Percentiles rank a stretch among this genome's conserved stretches.
These are phyloP conservation scores for Auanema freiburgensis DNA, from an alignment of 2,888 invertebrate species.

Conservation along the genomic window DNA sequence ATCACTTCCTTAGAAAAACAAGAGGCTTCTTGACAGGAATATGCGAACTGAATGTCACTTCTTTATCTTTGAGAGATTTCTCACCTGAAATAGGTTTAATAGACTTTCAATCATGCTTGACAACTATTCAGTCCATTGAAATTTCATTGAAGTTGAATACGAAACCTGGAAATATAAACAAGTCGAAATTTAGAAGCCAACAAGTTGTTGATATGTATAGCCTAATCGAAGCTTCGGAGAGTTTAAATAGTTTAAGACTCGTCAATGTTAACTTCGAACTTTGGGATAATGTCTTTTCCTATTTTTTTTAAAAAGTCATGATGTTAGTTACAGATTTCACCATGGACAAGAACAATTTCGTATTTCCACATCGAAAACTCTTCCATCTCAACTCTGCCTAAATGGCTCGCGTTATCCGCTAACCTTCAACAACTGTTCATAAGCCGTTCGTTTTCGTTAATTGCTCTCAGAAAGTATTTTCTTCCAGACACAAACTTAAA, in stretches of 20 bases:
- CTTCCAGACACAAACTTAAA: constrained; percentile 39
- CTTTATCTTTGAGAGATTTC: no score
- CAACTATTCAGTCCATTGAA: no score
- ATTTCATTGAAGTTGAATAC: no score
- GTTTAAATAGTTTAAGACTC: neutral
- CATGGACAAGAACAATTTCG: constrained; percentile 8
- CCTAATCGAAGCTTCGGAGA: neutral
- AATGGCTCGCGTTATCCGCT: constrained; percentile 40
- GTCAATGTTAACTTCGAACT: constrained; percentile 3
- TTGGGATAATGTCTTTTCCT: neutral
- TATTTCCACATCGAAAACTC: constrained; percentile 54
- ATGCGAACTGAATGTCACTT: no score
- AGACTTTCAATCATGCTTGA: no score
- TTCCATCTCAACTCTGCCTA: constrained; percentile 42
- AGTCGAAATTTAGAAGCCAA: neutral
- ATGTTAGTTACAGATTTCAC: neutral
- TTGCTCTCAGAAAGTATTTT: neutral
- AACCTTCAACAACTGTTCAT: neutral
- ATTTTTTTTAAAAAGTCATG: neutral
- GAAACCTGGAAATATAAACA: neutral
- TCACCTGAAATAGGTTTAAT: no score
- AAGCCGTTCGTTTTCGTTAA: neutral
- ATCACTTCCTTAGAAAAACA: no score
- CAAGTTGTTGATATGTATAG: neutral
- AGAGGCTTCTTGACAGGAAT: no score